Evolutionary conservation across 2,888 invertebrate genomes (phyloP).

Genomic region (Chironomus riparius): DNA sequence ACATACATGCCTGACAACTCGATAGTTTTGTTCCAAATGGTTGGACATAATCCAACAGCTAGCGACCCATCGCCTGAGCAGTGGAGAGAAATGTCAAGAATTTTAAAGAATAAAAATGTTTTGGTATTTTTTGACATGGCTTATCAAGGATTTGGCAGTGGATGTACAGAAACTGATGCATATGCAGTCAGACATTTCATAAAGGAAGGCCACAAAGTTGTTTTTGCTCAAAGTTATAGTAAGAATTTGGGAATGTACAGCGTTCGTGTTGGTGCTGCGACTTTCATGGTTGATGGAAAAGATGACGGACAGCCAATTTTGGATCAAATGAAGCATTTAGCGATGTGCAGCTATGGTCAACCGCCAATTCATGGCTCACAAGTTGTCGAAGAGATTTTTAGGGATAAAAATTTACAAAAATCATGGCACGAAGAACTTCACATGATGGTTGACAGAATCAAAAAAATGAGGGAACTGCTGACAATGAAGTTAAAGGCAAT

Average conservation of each 20-base stretch:
- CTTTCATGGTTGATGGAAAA: constrained; percentile 60
- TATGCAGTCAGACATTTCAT: constrained; percentile 80
- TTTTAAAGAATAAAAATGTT: constrained; percentile 71
- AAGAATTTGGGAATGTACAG: constrained; percentile 95
- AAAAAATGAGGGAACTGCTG: constrained; percentile 70
- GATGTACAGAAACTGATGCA: constrained; percentile 79
- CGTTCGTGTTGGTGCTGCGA: constrained; percentile 86
- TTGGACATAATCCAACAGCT: constrained; percentile 97
- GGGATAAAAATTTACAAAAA: constrained; percentile 53
- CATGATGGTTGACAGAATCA: constrained; percentile 96
- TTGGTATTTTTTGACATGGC: constrained; percentile 98
- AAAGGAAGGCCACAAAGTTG: constrained; percentile 77
- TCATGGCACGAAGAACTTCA: constrained; percentile 87
- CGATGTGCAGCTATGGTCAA: constrained; percentile 94
- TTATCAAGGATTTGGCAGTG: constrained; percentile 93
- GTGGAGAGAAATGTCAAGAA: constrained; percentile 77
- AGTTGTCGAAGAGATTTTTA: constrained; percentile 78
- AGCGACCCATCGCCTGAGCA: constrained; percentile 81
- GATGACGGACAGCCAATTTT: constrained; percentile 75
- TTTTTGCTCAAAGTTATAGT: constrained; percentile 88
- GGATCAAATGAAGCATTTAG: constrained; percentile 91
- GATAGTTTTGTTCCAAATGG: constrained; percentile 87
- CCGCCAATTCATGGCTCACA: constrained; percentile 91
- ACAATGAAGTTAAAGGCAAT: constrained; percentile 68
- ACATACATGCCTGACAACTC: constrained; percentile 82